A percentile compares a stretch with the other conserved stretches of the same genome.
Conservation (phyloP, 2,888 invertebrate genomes). For the Diaphora mendica region DNA sequence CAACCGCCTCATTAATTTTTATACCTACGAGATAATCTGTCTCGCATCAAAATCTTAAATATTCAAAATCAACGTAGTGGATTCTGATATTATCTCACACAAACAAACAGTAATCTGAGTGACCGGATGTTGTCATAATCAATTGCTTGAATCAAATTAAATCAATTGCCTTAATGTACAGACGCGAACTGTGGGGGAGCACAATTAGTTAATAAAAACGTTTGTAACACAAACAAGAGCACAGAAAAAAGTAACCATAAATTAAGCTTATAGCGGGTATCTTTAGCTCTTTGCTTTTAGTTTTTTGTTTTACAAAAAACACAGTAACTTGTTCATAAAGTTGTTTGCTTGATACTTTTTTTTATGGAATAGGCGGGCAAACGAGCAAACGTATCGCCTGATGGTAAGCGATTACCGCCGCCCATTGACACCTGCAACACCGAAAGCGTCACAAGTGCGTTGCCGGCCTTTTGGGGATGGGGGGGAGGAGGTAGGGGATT, state of each 20-base stretch:
- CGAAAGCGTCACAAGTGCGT: too few relatives aligned
- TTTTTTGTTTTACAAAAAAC: neutral
- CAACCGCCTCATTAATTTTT: neutral
- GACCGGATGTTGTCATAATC: slow-evolving; percentile 73
- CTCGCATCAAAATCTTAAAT: neutral
- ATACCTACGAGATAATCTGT: neutral
- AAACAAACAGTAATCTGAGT: slow-evolving; percentile 43
- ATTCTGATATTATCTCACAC: neutral
- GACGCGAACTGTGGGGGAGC: slow-evolving; percentile 53
- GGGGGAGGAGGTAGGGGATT: too few relatives aligned
- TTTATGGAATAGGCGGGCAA: too few relatives aligned
- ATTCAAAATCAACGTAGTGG: neutral
- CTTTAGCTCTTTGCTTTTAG: neutral
- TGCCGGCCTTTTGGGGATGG: too few relatives aligned
- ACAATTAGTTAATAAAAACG: slow-evolving; percentile 72
- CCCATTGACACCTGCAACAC: too few relatives aligned
- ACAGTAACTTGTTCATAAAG: neutral
- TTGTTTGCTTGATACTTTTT: neutral
- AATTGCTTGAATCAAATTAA: slow-evolving; percentile 76
- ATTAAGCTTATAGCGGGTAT: neutral
- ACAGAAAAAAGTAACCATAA: neutral
- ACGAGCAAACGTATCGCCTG: too few relatives aligned
- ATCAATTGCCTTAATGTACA: slow-evolving; percentile 71
- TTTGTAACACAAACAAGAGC: slow-evolving; percentile 48
- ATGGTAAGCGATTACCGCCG: too few relatives aligned